Evolutionary conservation across 2,797 vertebrate species (phyloP), one percentile per base, ranked within the genome.

Genomic region (Bradypodion ventrale): DNA sequence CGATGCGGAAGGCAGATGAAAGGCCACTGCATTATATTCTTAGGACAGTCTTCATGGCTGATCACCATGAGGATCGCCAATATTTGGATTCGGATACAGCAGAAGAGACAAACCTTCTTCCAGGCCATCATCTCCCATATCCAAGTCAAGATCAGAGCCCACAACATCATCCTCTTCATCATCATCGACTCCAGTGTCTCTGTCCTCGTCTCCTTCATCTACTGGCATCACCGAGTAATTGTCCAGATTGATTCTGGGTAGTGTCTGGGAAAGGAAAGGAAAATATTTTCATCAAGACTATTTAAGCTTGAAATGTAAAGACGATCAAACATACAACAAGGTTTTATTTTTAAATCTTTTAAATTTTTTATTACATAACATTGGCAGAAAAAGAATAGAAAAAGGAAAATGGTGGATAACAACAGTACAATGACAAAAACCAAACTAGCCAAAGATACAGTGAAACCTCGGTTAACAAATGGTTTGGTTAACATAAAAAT

Each of bases 171-270:
- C 87, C 15, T 94, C 96, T 32, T 96, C 97, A 1, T 95, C 95
- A 1, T 97, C 97, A 0, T 95, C 96, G 16, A 95, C 95, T 19
- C 96, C 97, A 0, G 96, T 96, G 27, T 97, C 97, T 77, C 97
- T 93, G 94, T 99, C 98, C 91, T 99, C 98, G 29, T 98, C 97
- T 0, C 96, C 97, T 93, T 98, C 98, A 4, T 98, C 98, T 42
- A 95, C 92, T 0, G 98, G 99, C 85, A 98, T 89, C 25, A 97
- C 96, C 0, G 98, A 98, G 92, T 99, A 99, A 90, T 89, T 98
- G 90, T 98, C 96, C 94, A 99, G 91, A 88, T 96, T 94, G 1
- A 99, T 98, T 75, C 91, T 96, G 15, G 99, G 98, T 56, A 99
- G 90, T 0, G 88, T 80, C 99, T 99, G 85, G 42, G 9, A 66